Evolutionary conservation across 2,113 vertebrate species (phyloP).

Genomic region (Tragelaphus imberbis): DNA sequence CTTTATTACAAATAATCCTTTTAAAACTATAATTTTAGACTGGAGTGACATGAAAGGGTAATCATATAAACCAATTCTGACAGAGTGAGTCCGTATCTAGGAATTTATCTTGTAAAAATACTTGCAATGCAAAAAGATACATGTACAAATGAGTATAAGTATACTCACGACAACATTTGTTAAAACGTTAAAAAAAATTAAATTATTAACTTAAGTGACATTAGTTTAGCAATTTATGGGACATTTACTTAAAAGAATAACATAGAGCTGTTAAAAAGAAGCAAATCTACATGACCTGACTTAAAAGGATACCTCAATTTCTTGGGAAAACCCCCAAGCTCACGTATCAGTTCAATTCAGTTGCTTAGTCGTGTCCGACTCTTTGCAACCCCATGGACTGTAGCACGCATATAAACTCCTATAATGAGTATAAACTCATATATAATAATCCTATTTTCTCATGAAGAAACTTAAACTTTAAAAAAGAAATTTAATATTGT

Average conservation of each 20-base stretch:
- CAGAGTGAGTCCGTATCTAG: background rate
- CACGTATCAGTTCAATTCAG: background rate
- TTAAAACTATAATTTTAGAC: slow-evolving; percentile 9
- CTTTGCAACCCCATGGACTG: background rate
- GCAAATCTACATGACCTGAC: background rate
- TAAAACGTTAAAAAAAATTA: background rate
- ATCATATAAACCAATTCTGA: background rate
- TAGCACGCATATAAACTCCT: background rate
- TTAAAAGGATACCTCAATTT: background rate
- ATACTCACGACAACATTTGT: background rate
- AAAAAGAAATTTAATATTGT: background rate
- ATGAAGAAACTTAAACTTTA: background rate
- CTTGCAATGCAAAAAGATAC: background rate
- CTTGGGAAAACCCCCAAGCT: background rate
- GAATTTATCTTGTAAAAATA: background rate
- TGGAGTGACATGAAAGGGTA: background rate
- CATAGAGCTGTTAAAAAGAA: background rate
- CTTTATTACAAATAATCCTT: slow-evolving; percentile 21
- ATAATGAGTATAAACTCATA: background rate
- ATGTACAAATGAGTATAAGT: background rate
- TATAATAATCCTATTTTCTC: background rate
- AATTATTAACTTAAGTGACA: background rate
- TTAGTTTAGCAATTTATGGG: background rate
- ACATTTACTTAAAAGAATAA: background rate
- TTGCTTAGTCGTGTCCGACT: background rate